Percentiles rank a stretch among this genome's conserved stretches.
Conservation (phyloP, 2,888 invertebrate genomes). For the Melinopterus prodromus region DNA sequence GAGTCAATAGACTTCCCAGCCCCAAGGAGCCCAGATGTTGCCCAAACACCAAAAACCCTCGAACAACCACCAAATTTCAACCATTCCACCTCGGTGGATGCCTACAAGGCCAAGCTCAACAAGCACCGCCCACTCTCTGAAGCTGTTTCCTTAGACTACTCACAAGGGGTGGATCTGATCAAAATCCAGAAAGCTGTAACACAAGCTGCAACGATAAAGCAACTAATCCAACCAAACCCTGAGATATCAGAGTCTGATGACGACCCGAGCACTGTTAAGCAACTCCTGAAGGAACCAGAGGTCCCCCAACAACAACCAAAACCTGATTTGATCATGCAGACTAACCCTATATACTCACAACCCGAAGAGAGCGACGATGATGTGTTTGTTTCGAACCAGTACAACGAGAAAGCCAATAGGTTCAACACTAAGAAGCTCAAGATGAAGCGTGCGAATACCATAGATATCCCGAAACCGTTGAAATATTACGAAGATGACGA, state of each 20-base stretch:
- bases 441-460: constrained; percentile 89
- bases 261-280: constrained; percentile 49
- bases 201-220: constrained; percentile 48
- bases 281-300: constrained; percentile 20
- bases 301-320: constrained; percentile 29
- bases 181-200: constrained; percentile 46
- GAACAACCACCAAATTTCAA: constrained; percentile 10
- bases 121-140: constrained; percentile 46
- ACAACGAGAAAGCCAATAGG: constrained; percentile 56
- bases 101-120: constrained; percentile 17
- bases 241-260: constrained; percentile 49
- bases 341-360: constrained; percentile 54
- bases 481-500: constrained; percentile 62
- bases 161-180: constrained; percentile 41
- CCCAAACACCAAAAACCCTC: constrained; percentile 5
- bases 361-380: constrained; percentile 37
- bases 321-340: constrained; percentile 48
- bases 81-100: constrained; percentile 37
- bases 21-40: constrained; percentile 23
- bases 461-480: constrained; percentile 82
- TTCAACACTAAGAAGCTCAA: constrained; percentile 71
- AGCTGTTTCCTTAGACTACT: constrained; percentile 46
- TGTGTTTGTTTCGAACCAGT: constrained; percentile 26
- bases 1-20: constrained; percentile 48
- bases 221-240: constrained; percentile 32